phyloP scores from a whole-genome alignment of 2,797 vertebrate species.

The Allobates femoralis region DNA sequence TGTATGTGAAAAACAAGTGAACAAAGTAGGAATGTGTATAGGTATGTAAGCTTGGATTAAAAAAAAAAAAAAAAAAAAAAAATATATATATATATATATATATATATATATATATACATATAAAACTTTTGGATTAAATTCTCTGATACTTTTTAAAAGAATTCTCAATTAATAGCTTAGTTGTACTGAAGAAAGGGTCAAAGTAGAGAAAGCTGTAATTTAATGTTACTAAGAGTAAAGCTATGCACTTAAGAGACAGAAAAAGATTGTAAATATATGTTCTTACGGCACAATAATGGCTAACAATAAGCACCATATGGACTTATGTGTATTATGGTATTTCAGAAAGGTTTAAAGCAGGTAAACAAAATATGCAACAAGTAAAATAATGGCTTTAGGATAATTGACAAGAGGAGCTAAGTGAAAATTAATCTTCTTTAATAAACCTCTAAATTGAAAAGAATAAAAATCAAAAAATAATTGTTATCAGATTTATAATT shows the following conservation, averaged over 20 bases:
- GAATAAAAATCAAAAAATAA: no score
- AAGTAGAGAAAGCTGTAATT: constrained; percentile 26
- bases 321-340: neutral
- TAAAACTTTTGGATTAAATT: neutral
- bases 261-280: neutral
- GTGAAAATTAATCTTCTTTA: neutral
- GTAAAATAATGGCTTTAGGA: neutral
- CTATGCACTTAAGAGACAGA: neutral
- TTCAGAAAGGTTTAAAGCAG: neutral
- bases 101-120: no score
- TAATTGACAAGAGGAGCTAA: neutral
- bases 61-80: no score
- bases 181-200: neutral
- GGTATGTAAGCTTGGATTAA: neutral
- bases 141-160: neutral
- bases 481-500: neutral
- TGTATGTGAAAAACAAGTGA: neutral
- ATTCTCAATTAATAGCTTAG: constrained; percentile 5
- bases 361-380: neutral
- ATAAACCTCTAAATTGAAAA: neutral
- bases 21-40: neutral
- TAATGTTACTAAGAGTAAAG: neutral
- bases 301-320: neutral
- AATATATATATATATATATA: no score
- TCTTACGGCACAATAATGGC: neutral